Evolutionary conservation across 2,797 vertebrate species (phyloP).

Genomic region (Hybognathus amarus): DNA sequence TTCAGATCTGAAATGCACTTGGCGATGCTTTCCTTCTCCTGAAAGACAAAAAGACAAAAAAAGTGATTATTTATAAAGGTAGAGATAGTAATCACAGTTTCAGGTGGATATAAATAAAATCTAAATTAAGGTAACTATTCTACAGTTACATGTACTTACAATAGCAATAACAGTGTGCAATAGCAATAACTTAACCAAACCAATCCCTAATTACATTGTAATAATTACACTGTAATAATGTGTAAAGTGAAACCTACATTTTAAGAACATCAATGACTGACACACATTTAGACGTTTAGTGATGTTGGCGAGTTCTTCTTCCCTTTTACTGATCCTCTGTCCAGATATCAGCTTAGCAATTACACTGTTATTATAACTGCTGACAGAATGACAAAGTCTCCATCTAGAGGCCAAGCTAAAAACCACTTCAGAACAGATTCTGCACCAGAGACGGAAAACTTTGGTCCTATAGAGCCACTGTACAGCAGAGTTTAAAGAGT

Average conservation of each 20-base stretch:
- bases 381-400: background rate
- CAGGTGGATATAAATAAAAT: background rate
- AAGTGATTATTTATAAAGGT: background rate
- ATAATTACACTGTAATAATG: background rate
- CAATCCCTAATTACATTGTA: background rate
- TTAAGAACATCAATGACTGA: background rate
- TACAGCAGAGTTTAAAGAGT: background rate
- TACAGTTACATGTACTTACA: background rate
- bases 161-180: background rate
- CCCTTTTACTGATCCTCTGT: too few relatives aligned
- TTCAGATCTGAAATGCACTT: slow-evolving; percentile 95
- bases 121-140: background rate
- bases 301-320: background rate
- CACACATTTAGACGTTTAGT: background rate
- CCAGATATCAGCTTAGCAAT: background rate
- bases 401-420: slow-evolving; percentile 30
- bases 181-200: background rate
- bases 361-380: background rate
- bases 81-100: too few relatives aligned
- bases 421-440: background rate
- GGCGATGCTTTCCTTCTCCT: slow-evolving; percentile 95
- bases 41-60: slow-evolving; percentile 60
- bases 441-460: background rate
- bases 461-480: background rate
- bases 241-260: background rate